These are phyloP conservation scores for Agrochola circellaris DNA, from an alignment of 2,888 invertebrate species.

Conservation along the genomic window DNA sequence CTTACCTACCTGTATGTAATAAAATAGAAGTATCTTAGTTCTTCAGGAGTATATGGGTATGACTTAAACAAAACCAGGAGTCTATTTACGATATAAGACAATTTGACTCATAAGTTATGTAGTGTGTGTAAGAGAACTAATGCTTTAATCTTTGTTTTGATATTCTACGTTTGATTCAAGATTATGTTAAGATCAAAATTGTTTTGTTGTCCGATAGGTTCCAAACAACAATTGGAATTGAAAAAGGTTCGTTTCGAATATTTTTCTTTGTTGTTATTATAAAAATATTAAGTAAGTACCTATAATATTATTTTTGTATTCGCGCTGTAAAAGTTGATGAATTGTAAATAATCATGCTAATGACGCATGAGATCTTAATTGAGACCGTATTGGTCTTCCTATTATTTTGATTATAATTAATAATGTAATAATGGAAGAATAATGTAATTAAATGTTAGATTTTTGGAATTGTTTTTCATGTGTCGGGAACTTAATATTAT, in stretches of 20 bases:
- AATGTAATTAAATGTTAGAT: conserved; percentile 68
- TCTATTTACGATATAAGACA: conserved; percentile 37
- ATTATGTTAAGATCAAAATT: conserved; percentile 35
- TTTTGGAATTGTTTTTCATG: conserved; percentile 71
- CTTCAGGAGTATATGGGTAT: conserved; percentile 37
- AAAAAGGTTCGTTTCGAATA: conserved; percentile 52
- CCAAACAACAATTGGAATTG: conserved; percentile 38
- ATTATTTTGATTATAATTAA: conserved; percentile 56
- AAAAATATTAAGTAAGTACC: conserved; percentile 32
- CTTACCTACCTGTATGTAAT: conserved; percentile 21
- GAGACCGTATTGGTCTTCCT: conserved; percentile 57
- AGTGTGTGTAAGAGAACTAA: conserved; percentile 44
- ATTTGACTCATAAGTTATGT: conserved; percentile 36
- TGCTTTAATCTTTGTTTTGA: conserved; percentile 57
- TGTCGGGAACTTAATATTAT: conserved; percentile 61
- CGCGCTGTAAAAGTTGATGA: conserved; percentile 40
- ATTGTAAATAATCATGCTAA: conserved; percentile 60
- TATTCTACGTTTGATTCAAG: conserved; percentile 34
- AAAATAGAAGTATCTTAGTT: conserved; percentile 29
- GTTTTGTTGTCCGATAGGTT: conserved; percentile 37
- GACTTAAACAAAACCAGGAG: conserved; percentile 32
- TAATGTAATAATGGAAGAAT: conserved; percentile 48
- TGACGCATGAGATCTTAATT: conserved; percentile 46
- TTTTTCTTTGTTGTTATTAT: conserved; percentile 44
- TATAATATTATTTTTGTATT: conserved; percentile 62